Evolutionary conservation across 2,888 invertebrate genomes (phyloP).

Genomic region (Phasia obesa): DNA sequence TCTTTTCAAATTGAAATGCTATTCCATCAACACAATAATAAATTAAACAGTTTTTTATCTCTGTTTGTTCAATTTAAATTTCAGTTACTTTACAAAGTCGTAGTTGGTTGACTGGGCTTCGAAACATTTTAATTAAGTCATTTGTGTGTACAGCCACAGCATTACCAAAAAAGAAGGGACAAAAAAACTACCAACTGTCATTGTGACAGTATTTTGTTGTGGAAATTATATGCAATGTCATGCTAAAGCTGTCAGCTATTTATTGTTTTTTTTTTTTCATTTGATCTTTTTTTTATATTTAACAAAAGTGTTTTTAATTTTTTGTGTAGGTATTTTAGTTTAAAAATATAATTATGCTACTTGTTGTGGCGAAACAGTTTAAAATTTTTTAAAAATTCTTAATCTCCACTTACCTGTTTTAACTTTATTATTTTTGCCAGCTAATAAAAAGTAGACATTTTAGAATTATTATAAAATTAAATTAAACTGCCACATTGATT

Average conservation of each 20-base stretch:
- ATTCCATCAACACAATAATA: constrained; percentile 5
- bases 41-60: constrained; percentile 25
- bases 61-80: constrained; percentile 23
- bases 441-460: no score
- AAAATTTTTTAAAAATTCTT: constrained; percentile 75
- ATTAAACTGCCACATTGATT: no score
- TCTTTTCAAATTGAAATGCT: constrained; percentile 31
- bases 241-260: constrained; percentile 70
- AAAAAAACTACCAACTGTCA: constrained; percentile 69
- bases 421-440: no score
- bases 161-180: constrained; percentile 30
- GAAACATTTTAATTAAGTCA: constrained; percentile 79
- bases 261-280: constrained; percentile 47
- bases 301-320: constrained; percentile 25
- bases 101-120: constrained; percentile 43
- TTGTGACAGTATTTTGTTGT: constrained; percentile 64
- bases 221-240: constrained; percentile 61
- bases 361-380: constrained; percentile 71
- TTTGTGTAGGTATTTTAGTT: constrained; percentile 13
- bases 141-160: constrained; percentile 66
- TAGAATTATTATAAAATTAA: no score
- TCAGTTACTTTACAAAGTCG: constrained; percentile 34
- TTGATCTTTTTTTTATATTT: constrained; percentile 13
- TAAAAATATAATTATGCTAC: constrained; percentile 54
- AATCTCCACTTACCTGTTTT: no score